These are phyloP conservation scores for Oryzias melastigma DNA, from an alignment of 2,113 vertebrate species.

Conservation along the genomic window DNA sequence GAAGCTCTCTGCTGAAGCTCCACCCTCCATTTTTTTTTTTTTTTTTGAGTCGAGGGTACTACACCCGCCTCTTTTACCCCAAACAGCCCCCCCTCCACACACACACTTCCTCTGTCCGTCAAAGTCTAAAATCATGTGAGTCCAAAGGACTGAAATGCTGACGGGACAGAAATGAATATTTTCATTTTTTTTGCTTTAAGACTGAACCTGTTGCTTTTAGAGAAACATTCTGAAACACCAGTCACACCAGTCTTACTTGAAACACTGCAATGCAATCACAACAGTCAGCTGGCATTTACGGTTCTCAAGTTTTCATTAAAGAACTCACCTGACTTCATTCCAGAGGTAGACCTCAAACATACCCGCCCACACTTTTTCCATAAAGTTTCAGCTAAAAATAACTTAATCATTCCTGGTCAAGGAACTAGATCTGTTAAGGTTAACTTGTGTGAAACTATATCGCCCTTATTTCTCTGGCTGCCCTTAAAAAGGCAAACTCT, in stretches of 20 bases:
- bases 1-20: constrained; percentile 56
- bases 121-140: constrained; percentile 5
- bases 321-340: constrained; percentile 31
- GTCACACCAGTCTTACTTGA: constrained; percentile 49
- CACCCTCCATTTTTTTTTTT: constrained; percentile 53
- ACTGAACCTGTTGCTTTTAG: background rate
- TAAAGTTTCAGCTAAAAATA: too few relatives aligned
- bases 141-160: background rate
- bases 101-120: constrained; percentile 4
- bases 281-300: constrained; percentile 13
- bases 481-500: too few relatives aligned
- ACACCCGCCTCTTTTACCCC: constrained; percentile 11
- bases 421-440: too few relatives aligned
- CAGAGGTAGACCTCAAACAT: background rate
- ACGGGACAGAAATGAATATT: background rate
- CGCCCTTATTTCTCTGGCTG: too few relatives aligned
- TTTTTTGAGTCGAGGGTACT: constrained; percentile 20
- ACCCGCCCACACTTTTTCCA: background rate
- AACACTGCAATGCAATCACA: background rate
- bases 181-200: background rate
- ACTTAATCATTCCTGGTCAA: too few relatives aligned
- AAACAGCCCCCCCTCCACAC: background rate
- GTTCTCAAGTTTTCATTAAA: constrained; percentile 2
- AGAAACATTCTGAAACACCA: constrained; percentile 46
- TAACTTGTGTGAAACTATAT: too few relatives aligned